Base-by-base conservation (phyloP, 2,888 invertebrate species). In the Meteorus colon region DNA sequence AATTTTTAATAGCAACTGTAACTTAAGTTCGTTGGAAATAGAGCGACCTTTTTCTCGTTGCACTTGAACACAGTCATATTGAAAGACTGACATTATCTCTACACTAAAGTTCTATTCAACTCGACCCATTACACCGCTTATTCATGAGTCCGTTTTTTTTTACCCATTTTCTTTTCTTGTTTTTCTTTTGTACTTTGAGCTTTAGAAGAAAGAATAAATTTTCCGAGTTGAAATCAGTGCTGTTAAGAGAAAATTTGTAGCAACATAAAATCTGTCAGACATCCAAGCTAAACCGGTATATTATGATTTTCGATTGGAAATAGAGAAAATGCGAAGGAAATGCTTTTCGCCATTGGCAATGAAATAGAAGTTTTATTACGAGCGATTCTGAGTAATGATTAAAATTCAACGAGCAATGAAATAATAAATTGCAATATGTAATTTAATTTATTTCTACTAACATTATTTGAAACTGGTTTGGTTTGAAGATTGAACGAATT, bases 71-170 rank as follows among this genome's bases (percentile, higher is more conserved):
- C 55, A 55, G 19, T 48, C 5, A 55, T 55, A 19, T 55, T 19
- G n/a, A 55, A 55, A 5, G 55, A 55, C 55, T n/a, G 19, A 19
- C n/a, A 19, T 19, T 55, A 55, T 55, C 19, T 19, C n/a, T 19
- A 41, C 41, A 41, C 41, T 41, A 19, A 19, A 55, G 19, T 19
- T 55, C 55, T 55, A 19, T 55, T 55, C 55, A 55, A 55, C 29
- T 66, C 74, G 37, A 74, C 63, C 68, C 19, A 74, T 72, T 59
- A 76, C 66, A 68, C 68, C 60, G 41, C n/a, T 37, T 67, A 71
- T 71, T 60, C 29, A 34, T 29, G 55, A 19, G 19, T 6, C 8
- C 37, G 2, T 27, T 45, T 34, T 34, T 63, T 65, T 65, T 66
- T 4, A 63, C 62, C 37, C 31, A 41, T 34, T 41, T 62, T 31